These are phyloP conservation scores for Ginglymostoma cirratum DNA, from an alignment of 2,113 vertebrate species.

Conservation along the genomic window DNA sequence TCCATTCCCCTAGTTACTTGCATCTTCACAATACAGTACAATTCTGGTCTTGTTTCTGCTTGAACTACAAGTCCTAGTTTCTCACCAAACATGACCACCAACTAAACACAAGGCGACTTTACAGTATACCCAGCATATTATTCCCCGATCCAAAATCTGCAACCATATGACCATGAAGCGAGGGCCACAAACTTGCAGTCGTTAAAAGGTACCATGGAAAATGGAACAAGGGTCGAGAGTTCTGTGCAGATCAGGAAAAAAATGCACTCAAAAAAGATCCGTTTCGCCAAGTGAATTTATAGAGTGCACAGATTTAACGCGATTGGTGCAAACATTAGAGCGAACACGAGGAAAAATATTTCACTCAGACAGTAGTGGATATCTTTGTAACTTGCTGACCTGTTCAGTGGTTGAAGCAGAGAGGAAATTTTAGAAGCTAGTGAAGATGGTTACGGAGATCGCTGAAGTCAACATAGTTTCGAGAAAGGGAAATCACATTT, in stretches of 20 bases:
- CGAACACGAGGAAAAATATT: no score
- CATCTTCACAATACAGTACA: background rate
- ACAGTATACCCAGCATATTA: background rate
- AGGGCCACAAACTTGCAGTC: background rate
- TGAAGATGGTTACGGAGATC: no score
- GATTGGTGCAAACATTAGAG: no score
- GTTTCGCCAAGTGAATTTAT: no score
- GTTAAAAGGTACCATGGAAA: background rate
- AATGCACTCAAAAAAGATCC: no score
- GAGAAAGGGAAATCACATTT: no score
- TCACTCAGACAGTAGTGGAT: no score
- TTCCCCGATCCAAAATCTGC: background rate
- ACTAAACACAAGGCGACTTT: background rate
- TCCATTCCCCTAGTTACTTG: background rate
- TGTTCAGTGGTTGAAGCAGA: no score
- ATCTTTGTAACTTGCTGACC: no score
- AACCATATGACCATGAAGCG: background rate
- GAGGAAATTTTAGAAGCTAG: no score
- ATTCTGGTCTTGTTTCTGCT: background rate
- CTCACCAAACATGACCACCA: background rate
- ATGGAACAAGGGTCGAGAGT: background rate
- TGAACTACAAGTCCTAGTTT: background rate
- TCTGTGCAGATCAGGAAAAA: background rate
- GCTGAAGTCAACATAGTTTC: no score
- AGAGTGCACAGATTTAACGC: no score